Base-by-base conservation (phyloP, 2,797 vertebrate genomes). In the Chromis chromis region DNA sequence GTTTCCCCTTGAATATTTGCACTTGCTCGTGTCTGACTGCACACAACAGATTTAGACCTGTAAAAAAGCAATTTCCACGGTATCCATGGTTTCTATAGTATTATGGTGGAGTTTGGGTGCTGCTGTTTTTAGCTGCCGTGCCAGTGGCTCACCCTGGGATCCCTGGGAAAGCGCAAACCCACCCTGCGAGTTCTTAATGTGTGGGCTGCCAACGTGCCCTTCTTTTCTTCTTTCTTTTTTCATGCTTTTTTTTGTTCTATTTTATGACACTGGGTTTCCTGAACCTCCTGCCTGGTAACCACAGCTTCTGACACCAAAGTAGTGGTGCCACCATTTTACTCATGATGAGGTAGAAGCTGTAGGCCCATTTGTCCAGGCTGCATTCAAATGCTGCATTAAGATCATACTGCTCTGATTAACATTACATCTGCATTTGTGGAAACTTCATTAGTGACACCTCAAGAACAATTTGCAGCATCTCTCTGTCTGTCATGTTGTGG, bases 51-150 rank as follows among this genome's bases (percentile, higher is more conserved):
- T 89, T 88, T 75, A 79, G 78, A 76, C 52, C 75, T 58, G 54
- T 90, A 91, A 89, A 93, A 93, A 71, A 52, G 62, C 31, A 24
- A 66, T 88, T 89, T 92, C 68, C 76, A 67, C 42, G 24, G 79
- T 93, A 68, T 87, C 90, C 88, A 91, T 87, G 88, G 92, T 91
- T 93, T 93, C 92, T 88, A 89, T 89, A 89, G 89, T 93, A 89
- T 92, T 92, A 89, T 93, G 91, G 87, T 91, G 40, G 83, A 54
- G 79, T 91, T 90, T 89, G 86, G 81, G 65, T 82, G 87, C 83
- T 77, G 81, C 91, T 89, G 79, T 91, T 93, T 94, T 94, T 94
- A 93, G 91, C 82, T 82, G 58, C 70, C 52, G 58, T 88, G 85
- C 77, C 82, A 86, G 82, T 57, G 80, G 85, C 87, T 91, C 87